A percentile compares a stretch with the other conserved stretches of the same genome.
Evolutionary conservation across 2,888 invertebrate genomes (phyloP).

Genomic region (Lypha dubia): DNA sequence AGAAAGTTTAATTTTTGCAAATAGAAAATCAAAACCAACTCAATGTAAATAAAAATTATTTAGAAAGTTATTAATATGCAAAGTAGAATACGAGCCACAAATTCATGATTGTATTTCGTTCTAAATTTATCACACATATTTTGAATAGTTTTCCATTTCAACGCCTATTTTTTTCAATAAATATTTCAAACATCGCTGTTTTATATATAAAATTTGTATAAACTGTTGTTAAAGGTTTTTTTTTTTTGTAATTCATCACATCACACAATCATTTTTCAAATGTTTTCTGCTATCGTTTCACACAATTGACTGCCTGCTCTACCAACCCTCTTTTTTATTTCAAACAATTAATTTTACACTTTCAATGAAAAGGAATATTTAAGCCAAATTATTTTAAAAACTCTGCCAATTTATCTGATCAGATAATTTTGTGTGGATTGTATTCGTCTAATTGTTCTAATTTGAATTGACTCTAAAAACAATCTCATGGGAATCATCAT

Average conservation of each 20-base stretch:
- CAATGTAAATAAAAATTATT: no score
- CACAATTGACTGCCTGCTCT: background rate
- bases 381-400: conserved; percentile 46
- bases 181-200: background rate
- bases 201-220: background rate
- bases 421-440: conserved; percentile 43
- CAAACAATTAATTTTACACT: conserved; percentile 31
- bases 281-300: background rate
- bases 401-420: conserved; percentile 55
- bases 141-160: conserved; percentile 35
- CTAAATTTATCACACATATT: conserved; percentile 18
- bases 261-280: conserved; percentile 51
- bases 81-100: no score
- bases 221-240: background rate
- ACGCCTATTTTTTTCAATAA: conserved; percentile 32
- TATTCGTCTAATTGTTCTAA: conserved; percentile 34
- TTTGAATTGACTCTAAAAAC: conserved; percentile 34
- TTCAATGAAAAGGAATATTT: conserved; percentile 29
- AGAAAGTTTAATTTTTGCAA: no score
- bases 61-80: no score
- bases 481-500: conserved; percentile 61
- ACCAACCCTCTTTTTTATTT: background rate
- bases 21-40: no score
- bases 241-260: conserved; percentile 12
- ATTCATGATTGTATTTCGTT: background rate